These are phyloP conservation scores for Halocynthia aurantium DNA, from an alignment of 23 tunicate species.

Conservation along the genomic window DNA sequence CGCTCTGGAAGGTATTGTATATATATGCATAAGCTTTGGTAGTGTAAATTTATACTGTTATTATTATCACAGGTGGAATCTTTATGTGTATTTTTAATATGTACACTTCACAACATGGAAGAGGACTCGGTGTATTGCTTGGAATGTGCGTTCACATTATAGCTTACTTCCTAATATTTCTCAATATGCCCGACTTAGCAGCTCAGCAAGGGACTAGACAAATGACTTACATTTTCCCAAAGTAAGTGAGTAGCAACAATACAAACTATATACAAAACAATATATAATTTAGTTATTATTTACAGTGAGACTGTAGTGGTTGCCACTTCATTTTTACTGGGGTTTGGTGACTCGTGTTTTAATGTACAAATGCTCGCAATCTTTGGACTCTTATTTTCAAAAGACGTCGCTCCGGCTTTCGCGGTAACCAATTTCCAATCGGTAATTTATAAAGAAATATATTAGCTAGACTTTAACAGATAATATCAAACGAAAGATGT, in stretches of 20 bases:
- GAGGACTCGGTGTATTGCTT: conserved; percentile 53
- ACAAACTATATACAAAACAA: no score
- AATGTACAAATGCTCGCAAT: conserved; percentile 84
- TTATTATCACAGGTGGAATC: conserved; percentile 46
- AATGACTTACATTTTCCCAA: conserved; percentile 37
- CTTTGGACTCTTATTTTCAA: conserved; percentile 61
- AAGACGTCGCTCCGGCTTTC: conserved; percentile 96
- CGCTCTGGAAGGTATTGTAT: no score
- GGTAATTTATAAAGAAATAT: conserved; percentile 8
- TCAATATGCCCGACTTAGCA: conserved; percentile 89
- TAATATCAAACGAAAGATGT: no score
- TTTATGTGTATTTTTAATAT: conserved; percentile 77
- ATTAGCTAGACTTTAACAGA: no score
- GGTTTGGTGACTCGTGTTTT: conserved; percentile 94
- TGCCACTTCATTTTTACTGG: conserved; percentile 75
- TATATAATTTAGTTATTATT: neutral
- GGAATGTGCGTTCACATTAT: conserved; percentile 54
- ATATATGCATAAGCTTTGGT: no score
- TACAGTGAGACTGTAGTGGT: conserved; percentile 44
- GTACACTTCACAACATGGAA: conserved; percentile 52
- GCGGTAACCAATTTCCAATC: conserved; percentile 91
- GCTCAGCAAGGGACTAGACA: conserved; percentile 35
- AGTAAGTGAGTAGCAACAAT: conserved; percentile 14
- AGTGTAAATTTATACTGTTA: no score
- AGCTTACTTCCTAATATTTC: conserved; percentile 60